Evolutionary conservation across 1,140 invertebrate genomes (phyloP), one percentile per base, ranked within the genome.

Genomic region (Amyelois transitella): DNA sequence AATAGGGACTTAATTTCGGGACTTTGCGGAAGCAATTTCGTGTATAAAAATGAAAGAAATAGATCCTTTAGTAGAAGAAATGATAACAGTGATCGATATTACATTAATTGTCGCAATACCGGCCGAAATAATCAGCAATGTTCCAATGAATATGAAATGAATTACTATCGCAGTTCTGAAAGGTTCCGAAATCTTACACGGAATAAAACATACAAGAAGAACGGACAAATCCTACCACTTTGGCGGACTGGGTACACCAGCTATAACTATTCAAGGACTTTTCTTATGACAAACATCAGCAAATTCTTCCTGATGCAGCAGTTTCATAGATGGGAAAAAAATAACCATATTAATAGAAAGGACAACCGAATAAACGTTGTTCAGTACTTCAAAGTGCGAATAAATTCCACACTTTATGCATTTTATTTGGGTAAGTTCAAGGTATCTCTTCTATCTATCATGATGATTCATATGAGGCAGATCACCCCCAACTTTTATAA

Each of bases 341-440:
- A 20, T 21, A 52, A 64, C 32, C 20, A 25, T 17, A 6, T 55
- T 6, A 24, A 51, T 14, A 8, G 43, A 2, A 32, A 43, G 10
- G 18, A 57, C 21, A 55, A 51, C 48, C 55, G 52, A 8, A 62
- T 77, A 14, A 62, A 75, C 51, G 8, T 81, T 1, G 43, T 84
- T 2, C 84, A 87, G 48, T 81, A 80, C 61, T 87, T 86, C 43
- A 87, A 87, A 77, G 72, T 78, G 2, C 68, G 79, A 8, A 43
- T 53, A 6, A 87, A 87, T 64, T 80, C 81, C 14, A 83, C 79
- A 2, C 55, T 87, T 8, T 87, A 79, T 56, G 77, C 65, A 6
- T 55, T 61, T 56, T 77, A 69, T 58, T 73, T 87, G 62, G 84
- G 84, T 87, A 65, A 61, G 71, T 64, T 44, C 7, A 14, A n/a